Conservation (phyloP, 2,113 vertebrate genomes). For the Peromyscus californicus region DNA sequence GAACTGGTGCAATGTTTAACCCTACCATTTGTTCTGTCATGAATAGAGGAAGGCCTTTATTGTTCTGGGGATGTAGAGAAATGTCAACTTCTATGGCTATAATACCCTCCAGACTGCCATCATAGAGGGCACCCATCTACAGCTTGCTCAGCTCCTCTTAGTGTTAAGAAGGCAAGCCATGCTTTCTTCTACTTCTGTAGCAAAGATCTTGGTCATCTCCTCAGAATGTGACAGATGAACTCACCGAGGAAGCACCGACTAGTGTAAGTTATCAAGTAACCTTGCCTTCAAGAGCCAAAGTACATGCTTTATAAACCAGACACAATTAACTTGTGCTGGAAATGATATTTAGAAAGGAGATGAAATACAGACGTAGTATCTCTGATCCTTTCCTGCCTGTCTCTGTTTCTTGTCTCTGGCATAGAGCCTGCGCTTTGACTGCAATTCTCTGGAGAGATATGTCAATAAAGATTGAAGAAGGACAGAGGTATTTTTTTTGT, state of each 20-base stretch:
- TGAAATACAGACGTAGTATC: neutral
- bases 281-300: neutral
- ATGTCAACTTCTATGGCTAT: neutral
- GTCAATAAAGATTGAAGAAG: neutral
- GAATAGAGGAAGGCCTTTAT: neutral
- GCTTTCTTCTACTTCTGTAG: neutral
- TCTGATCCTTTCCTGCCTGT: neutral
- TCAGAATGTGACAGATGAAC: neutral
- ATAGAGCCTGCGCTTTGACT: neutral
- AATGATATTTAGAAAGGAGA: neutral
- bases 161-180: neutral
- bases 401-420: neutral
- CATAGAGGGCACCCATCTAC: neutral
- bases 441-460: neutral
- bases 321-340: neutral
- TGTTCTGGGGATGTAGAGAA: neutral
- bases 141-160: neutral
- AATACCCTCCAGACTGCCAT: neutral
- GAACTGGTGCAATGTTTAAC: neutral
- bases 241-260: neutral
- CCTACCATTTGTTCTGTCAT: neutral
- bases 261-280: neutral
- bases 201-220: neutral
- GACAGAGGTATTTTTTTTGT: conserved; percentile 14
- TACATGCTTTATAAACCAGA: neutral